Evolutionary conservation across 1,140 invertebrate species (phyloP).

Genomic region (Psix sp.): DNA sequence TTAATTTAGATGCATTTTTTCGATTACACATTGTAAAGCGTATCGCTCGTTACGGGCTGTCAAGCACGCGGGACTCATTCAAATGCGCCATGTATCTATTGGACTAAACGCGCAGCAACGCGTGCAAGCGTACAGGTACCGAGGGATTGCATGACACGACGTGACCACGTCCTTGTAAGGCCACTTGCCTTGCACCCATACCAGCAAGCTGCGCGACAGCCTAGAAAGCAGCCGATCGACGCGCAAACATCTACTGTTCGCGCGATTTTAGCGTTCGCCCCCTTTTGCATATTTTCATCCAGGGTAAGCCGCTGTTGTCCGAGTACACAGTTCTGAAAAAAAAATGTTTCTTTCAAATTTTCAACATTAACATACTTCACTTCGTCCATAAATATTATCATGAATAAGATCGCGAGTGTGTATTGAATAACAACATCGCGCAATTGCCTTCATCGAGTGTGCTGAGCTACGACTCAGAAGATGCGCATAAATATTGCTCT

Average conservation of each 20-base stretch:
- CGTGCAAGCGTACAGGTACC: constrained; percentile 41
- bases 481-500: constrained; percentile 53
- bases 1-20: constrained; percentile 29
- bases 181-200: constrained; percentile 69
- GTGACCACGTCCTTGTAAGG: constrained; percentile 75
- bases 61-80: constrained; percentile 61
- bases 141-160: constrained; percentile 62
- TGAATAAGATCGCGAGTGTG: constrained; percentile 23
- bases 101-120: constrained; percentile 29
- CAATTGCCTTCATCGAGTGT: constrained; percentile 39
- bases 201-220: constrained; percentile 19
- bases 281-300: constrained; percentile 7
- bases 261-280: constrained; percentile 22
- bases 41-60: constrained; percentile 38
- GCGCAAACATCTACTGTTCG: constrained; percentile 1
- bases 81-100: constrained; percentile 54
- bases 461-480: constrained; percentile 7
- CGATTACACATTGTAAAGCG: constrained; percentile 16
- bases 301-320: constrained; percentile 12
- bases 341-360: constrained; percentile 5
- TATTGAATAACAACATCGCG: constrained; percentile 42
- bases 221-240: constrained; percentile 24
- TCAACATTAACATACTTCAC: constrained; percentile 36
- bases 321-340: neutral
- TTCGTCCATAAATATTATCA: constrained; percentile 51